Base-by-base conservation (phyloP, 2,888 invertebrate species). In the Calameuta idolon region DNA sequence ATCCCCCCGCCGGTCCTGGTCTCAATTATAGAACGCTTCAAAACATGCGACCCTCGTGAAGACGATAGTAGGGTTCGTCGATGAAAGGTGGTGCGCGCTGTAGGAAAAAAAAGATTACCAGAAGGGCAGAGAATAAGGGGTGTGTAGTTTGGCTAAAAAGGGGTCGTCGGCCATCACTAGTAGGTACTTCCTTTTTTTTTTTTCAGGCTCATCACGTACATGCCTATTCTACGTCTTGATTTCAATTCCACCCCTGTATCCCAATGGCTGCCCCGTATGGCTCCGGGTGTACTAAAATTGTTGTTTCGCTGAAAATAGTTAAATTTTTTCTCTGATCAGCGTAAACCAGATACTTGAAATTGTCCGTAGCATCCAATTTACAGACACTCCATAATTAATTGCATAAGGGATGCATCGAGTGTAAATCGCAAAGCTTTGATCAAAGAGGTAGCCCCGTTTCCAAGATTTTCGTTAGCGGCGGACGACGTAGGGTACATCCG, bases 1-100 rank as follows among this genome's bases (percentile, higher is more conserved):
- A 88, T 88, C 88, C 85, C 78, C 69, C 80, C 77, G 71, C 78
- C 79, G 33, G 79, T 77, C 83, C 82, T 81, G 86, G 85, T 87
- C 88, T 89, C 88, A 90, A 90, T 90, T 90, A 90, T 87, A 85
- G 87, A 89, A 89, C 88, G 88, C 89, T 90, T 88, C 88, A 85
- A 85, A 89, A 88, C 84, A 85, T 84, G 84, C 84, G 81, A 84
- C 82, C 81, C 82, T 73, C 82, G 85, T 79, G 78, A 84, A 84
- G 84, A 85, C 84, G 84, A 82, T 79, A 79, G 80, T 85, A 79
- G 83, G 79, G 69, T 80, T 79, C 23, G 81, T 75, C 78, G 80
- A 85, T 84, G 84, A 84, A 84, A 84, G 81, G 71, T 71, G 71
- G 71, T 84, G 74, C 78, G 76, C 73, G 34, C 34, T 73, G 68